Percentiles rank a stretch among this genome's conserved stretches.
Evolutionary conservation across 1,140 invertebrate genomes (phyloP).

Genomic region (Halictus rubicundus): DNA sequence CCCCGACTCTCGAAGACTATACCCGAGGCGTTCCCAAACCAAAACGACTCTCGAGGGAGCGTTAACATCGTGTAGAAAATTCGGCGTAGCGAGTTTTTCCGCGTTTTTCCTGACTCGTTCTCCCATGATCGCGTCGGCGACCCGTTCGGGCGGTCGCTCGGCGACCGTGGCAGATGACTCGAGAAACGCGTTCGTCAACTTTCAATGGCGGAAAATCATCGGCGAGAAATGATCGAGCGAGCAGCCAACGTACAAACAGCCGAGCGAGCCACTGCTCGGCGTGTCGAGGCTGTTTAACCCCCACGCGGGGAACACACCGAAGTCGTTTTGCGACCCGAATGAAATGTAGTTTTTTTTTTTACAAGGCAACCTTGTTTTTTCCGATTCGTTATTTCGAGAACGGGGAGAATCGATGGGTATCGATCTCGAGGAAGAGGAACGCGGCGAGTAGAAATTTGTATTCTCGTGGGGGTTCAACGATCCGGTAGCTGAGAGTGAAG

Average conservation of each 20-base stretch:
- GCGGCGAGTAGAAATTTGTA: too few relatives aligned
- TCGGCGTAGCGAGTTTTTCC: not conserved
- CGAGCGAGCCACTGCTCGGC: not conserved
- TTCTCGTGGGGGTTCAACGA: too few relatives aligned
- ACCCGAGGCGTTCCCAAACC: not conserved
- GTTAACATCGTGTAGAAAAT: not conserved
- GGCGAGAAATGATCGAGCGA: constrained; percentile 29
- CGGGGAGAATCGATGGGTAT: too few relatives aligned
- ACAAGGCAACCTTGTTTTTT: too few relatives aligned
- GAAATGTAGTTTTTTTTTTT: too few relatives aligned
- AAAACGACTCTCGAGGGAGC: not conserved
- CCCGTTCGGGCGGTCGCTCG: too few relatives aligned
- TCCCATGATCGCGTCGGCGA: not conserved
- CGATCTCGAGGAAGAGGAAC: too few relatives aligned
- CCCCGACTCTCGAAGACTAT: not conserved
- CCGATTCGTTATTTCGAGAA: too few relatives aligned
- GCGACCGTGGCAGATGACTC: not conserved
- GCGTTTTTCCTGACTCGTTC: not conserved
- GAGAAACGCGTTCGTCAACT: not conserved
- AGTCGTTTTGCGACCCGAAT: too few relatives aligned
- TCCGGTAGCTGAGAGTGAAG: too few relatives aligned
- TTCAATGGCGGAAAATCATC: constrained; percentile 6
- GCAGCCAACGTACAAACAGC: not conserved
- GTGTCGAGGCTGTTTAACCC: too few relatives aligned
- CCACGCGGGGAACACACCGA: too few relatives aligned